These are phyloP conservation scores for Boloria selene DNA, from an alignment of 2,888 invertebrate genomes.

Conservation along the genomic window DNA sequence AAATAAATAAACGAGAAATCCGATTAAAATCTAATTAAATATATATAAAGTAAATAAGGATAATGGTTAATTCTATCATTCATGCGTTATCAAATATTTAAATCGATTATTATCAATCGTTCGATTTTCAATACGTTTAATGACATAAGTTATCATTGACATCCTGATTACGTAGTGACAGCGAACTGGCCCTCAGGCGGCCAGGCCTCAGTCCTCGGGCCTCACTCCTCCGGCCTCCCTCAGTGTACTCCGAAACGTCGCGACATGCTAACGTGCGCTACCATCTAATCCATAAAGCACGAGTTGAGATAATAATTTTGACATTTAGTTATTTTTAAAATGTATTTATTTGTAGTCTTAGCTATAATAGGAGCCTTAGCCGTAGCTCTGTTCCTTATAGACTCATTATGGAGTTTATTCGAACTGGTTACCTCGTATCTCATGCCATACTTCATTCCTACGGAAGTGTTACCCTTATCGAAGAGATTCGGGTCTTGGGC, in stretches of 20 bases:
- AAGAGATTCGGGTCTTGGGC: constrained; percentile 93
- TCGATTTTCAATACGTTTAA: neutral
- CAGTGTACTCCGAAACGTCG: constrained; percentile 50
- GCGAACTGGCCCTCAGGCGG: too few species aligned
- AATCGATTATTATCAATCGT: too few species aligned
- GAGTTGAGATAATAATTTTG: constrained; percentile 15
- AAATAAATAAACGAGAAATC: too few species aligned
- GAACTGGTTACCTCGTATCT: constrained; percentile 83
- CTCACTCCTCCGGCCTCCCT: constrained; percentile 18
- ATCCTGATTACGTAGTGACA: too few species aligned
- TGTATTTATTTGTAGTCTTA: constrained; percentile 45
- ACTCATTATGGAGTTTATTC: constrained; percentile 84
- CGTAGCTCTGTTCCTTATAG: constrained; percentile 74
- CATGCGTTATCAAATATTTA: too few species aligned
- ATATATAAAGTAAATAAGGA: too few species aligned
- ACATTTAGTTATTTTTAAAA: constrained; percentile 13
- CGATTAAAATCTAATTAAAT: too few species aligned
- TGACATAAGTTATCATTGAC: neutral
- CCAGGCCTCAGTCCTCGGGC: too few species aligned
- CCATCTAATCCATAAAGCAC: constrained; percentile 32
- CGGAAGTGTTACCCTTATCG: constrained; percentile 82
- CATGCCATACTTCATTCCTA: constrained; percentile 85
- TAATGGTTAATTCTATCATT: too few species aligned
- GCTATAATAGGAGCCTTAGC: constrained; percentile 79
- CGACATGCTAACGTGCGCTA: constrained; percentile 44